These are phyloP conservation scores for Notarius quadriscutis DNA, from an alignment of 2,113 vertebrate genomes.

Conservation along the genomic window DNA sequence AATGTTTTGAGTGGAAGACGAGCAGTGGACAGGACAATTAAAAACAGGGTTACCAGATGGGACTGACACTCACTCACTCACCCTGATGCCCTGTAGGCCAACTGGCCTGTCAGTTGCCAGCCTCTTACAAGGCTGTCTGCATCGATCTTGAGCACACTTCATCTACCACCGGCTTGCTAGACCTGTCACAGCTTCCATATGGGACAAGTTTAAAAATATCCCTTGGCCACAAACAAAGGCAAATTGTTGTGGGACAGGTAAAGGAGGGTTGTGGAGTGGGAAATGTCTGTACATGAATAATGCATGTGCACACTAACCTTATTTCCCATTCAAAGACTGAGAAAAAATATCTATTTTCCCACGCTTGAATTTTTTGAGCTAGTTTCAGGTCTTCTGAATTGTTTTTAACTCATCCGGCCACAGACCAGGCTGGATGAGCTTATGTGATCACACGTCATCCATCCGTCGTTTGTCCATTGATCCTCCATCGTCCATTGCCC, in stretches of 20 bases:
- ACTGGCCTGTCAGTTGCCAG: too few relatives aligned
- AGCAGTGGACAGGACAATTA: neutral
- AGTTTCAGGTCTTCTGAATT: neutral
- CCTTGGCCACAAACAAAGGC: neutral
- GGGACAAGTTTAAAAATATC: neutral
- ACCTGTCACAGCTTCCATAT: neutral
- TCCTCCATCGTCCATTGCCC: too few relatives aligned
- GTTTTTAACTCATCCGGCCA: neutral
- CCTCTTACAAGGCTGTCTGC: too few relatives aligned
- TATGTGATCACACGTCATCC: too few relatives aligned
- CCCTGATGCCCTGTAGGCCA: too few relatives aligned
- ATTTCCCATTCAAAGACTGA: neutral
- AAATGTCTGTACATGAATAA: neutral
- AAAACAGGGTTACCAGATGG: neutral
- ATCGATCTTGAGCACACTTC: too few relatives aligned
- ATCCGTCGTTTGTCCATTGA: too few relatives aligned
- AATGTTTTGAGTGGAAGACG: neutral
- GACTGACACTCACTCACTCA: too few relatives aligned
- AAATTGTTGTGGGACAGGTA: neutral
- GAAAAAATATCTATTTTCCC: neutral
- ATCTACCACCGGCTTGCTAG: too few relatives aligned
- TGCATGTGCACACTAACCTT: neutral
- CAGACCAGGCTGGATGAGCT: neutral
- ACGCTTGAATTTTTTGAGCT: neutral
- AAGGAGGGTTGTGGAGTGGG: neutral